Evolutionary conservation across 2,797 vertebrate genomes (phyloP), one percentile per base, ranked within the genome.

Genomic region (Epinephelus malabaricus): DNA sequence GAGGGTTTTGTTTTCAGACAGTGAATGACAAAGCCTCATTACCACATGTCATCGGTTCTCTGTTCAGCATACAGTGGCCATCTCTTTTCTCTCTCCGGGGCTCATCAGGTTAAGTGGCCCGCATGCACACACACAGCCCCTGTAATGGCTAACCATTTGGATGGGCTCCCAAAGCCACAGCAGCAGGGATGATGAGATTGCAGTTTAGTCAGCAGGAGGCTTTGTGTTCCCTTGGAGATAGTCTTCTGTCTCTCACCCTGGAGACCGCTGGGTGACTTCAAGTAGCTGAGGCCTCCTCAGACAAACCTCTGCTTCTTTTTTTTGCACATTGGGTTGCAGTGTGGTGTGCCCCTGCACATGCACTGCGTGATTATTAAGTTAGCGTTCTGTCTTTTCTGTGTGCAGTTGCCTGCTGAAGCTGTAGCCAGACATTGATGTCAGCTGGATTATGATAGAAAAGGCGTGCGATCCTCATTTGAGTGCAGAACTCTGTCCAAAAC

Each of bases 71-170:
- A 66, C 73, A 59, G 59, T 62, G 55, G 55, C 66, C 8, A 18
- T 75, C 59, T 74, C 49, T 84, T 54, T 15, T 69, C 56, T 71
- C 64, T 76, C 77, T 62, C 68, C 64, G 70, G 68, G 43, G 40
- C 82, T 83, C 88, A 88, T 90, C 83, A 85, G 77, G 68, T 81
- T 82, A 78, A 88, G 83, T 83, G 78, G 73, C 70, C 63, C 76
- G 19, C 65, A 30, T 59, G 27, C 71, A 70, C 84, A 59, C 67
- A 62, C 73, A 77, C 67, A 76, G 9, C 65, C 51, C 34, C 34
- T 63, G 59, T 84, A 76, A 76, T 67, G 53, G 53, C 73, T 56
- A 78, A 84, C 84, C 71, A 47, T 77, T 79, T 90, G 73, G 86
- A 86, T 70, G 25, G n/a, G 73, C 71, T 87, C 81, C 79, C 78